Percentiles rank a stretch among this genome's conserved stretches.
Conservation (phyloP, 2,797 vertebrate species). For the Eurystomus glaucurus region DNA sequence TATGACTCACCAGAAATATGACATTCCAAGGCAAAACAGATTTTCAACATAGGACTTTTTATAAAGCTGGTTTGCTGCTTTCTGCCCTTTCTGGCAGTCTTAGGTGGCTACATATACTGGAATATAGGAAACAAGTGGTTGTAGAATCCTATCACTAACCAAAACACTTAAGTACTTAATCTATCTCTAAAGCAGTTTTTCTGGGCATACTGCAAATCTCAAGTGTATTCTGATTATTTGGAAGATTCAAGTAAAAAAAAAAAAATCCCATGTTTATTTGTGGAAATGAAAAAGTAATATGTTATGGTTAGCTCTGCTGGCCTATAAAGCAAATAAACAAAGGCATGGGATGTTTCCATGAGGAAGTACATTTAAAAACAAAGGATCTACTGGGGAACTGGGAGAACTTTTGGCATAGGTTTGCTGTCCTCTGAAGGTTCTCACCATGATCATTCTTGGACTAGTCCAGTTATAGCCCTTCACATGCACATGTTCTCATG, state of each 20-base stretch:
- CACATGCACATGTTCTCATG: rapidly evolving
- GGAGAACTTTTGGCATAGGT: neutral
- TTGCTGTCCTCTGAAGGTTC: neutral
- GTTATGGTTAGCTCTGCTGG: neutral
- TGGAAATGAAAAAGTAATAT: neutral
- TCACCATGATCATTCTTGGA: neutral
- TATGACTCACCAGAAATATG: neutral
- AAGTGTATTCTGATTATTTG: neutral
- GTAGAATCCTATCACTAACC: neutral
- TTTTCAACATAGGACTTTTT: neutral
- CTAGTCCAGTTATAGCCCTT: neutral
- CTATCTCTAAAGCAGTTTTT: neutral
- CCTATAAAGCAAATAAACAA: neutral
- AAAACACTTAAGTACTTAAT: neutral
- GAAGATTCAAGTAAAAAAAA: neutral
- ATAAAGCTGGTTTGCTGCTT: neutral
- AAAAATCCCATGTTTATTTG: neutral
- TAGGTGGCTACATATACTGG: neutral
- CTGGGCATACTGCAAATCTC: neutral
- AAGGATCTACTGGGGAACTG: neutral
- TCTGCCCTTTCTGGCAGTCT: neutral
- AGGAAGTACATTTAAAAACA: neutral
- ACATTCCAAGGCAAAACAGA: neutral
- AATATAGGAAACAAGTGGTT: neutral
- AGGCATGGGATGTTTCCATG: neutral